Base-by-base conservation (phyloP, 1,140 invertebrate species). In the Nephila pilipes region DNA sequence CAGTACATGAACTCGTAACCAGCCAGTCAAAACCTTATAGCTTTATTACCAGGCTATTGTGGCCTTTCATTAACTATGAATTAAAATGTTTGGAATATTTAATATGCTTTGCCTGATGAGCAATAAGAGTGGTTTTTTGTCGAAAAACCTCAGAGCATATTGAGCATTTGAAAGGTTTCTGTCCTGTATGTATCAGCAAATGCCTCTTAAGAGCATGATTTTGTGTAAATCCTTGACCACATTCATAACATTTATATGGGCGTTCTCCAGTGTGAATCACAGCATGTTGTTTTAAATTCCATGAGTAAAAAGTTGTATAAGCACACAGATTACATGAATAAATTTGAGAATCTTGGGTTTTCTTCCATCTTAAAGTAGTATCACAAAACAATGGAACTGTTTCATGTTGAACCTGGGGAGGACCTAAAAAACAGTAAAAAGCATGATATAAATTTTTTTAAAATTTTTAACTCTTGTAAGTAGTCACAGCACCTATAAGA, bases 131-230 rank as follows among this genome's bases (percentile, higher is more conserved):
- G 6, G 81, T n/a, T 55, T n/a, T 57, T 25, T 83, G n/a, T 57
- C 81, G 25, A 57, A 55, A 83, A 2, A 14, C 54, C 18, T 83
- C 55, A 14, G 22, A 2, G 81, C 81, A 83, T 32, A 57, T 10
- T 25, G 97, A 96, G 95, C 98, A 99, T 85, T 96, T 96, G 94
- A 97, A 98, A 0, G 97, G 97, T 85, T 97, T 96, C 87, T 97
- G 97, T 0, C 97, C 96, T 0, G 97, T 97, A 94, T 99, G 98
- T 29, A 97, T 96, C 10, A 97, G 96, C 95, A 97, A 95, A 95
- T 99, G 98, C 97, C 36, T 98, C 98, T 32, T 94, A 22, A 94
- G 81, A 25, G 96, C 96, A 25, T 95, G 95, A 94, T 96, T 96
- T 93, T 96, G 96, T 25, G 96, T 96, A 93, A 96, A 96, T 79